Evolutionary conservation across 2,888 invertebrate genomes (phyloP), one percentile per base, ranked within the genome.

Genomic region (Drosophila tanythrix): DNA sequence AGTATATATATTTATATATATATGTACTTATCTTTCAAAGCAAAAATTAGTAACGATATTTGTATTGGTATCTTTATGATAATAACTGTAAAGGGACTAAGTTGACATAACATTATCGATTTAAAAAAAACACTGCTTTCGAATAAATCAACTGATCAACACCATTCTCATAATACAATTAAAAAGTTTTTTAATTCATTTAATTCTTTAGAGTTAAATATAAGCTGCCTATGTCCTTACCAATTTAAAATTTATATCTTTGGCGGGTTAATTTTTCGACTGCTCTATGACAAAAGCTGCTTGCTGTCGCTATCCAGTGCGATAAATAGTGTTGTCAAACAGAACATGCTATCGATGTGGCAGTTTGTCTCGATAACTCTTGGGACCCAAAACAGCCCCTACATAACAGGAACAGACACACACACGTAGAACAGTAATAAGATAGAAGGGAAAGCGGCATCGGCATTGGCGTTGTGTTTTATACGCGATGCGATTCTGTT

Each of bases 61-160:
- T 75, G 73, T 70, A 46, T 70, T 62, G 65, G 60, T 69, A 74
- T 82, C 69, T 84, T 66, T 65, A 70, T 72, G 75, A 87, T 89
- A 83, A 81, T 82, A 77, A 78, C 74, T 78, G 76, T 78, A 87
- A 80, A 71, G 72, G 77, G 70, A 78, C 77, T 83, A 79, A 80
- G 81, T 61, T 71, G 62, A 67, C 58, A 74, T 52, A 77, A 74
- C 63, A 74, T 74, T 66, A 64, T 67, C 67, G 70, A 84, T 82
- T 79, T 52, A 68, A 75, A 71, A 78, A 69, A 74, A 40, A 68
- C 59, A 73, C 65, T 71, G 85, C 88, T 88, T 86, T 79, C 79
- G 75, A 88, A 89, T 87, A 89, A 89, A 87, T 78, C 67, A 80
- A 76, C 68, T 74, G 86, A 87, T 72, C 67, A 68, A 69, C 67